phyloP scores from a whole-genome alignment of 2,113 vertebrate genomes.

The Zootoca vivipara region DNA sequence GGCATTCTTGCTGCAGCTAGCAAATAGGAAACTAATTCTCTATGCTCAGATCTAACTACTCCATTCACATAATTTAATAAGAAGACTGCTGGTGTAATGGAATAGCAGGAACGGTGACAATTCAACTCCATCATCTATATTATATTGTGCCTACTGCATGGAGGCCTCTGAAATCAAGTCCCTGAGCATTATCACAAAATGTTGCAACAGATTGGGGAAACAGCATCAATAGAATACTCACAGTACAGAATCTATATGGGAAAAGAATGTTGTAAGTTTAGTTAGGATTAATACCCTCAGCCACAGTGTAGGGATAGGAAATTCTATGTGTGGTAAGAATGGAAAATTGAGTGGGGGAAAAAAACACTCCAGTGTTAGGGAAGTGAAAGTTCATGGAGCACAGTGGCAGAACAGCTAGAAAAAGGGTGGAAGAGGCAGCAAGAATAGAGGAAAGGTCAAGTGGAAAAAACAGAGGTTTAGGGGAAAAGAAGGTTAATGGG shows the following conservation, averaged over 20 bases:
- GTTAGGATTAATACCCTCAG: background rate
- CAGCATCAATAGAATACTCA: background rate
- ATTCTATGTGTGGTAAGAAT: background rate
- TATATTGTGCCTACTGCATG: background rate
- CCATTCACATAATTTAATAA: no score
- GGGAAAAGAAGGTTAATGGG: background rate
- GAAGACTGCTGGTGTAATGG: no score
- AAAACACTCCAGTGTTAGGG: background rate
- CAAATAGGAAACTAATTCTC: no score
- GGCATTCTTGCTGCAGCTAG: no score
- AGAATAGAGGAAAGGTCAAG: background rate
- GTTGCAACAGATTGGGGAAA: background rate
- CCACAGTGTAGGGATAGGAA: background rate
- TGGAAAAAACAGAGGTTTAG: background rate
- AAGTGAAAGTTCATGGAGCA: background rate
- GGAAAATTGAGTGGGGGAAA: background rate
- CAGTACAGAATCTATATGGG: background rate
- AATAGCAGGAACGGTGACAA: background rate
- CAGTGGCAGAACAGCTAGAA: background rate
- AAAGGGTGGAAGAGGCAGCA: background rate
- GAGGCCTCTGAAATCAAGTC: background rate
- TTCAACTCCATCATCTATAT: constrained; percentile 35
- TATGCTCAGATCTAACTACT: no score
- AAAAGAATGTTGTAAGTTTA: background rate
- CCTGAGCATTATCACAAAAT: background rate